phyloP scores from a whole-genome alignment of 2,888 invertebrate species.

The Idaea biselata region DNA sequence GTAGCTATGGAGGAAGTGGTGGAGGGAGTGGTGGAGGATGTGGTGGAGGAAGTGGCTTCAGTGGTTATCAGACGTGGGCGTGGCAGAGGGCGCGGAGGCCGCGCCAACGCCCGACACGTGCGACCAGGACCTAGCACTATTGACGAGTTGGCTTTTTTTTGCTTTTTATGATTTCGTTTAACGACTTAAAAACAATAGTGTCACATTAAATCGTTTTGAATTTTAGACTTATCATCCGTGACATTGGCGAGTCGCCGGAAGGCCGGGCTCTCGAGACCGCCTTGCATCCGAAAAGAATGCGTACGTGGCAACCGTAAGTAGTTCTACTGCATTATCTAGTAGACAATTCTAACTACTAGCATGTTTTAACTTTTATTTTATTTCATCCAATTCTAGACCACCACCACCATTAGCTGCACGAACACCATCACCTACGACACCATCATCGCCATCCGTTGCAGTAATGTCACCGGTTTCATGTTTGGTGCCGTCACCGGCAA shows the following conservation, averaged over 20 bases:
- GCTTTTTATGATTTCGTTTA: too few relatives aligned
- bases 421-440: not conserved
- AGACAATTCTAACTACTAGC: not conserved
- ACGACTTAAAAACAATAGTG: too few relatives aligned
- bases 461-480: not conserved
- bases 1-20: slow-evolving; percentile 5
- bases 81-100: too few relatives aligned
- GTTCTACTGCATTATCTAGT: not conserved
- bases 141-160: not conserved
- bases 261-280: not conserved
- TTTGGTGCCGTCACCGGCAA: not conserved
- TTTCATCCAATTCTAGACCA: not conserved
- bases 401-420: not conserved
- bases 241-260: not conserved
- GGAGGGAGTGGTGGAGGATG: not conserved
- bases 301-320: slow-evolving; percentile 1
- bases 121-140: not conserved
- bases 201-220: not conserved
- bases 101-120: not conserved
- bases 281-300: not conserved
- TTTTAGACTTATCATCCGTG: not conserved
- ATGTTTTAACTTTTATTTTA: not conserved
- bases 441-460: not conserved
- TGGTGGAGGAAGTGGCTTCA: too few relatives aligned
- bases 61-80: too few relatives aligned